Evolutionary conservation across 2,113 vertebrate species (phyloP).

Genomic region (Paracyprichromis sp.): DNA sequence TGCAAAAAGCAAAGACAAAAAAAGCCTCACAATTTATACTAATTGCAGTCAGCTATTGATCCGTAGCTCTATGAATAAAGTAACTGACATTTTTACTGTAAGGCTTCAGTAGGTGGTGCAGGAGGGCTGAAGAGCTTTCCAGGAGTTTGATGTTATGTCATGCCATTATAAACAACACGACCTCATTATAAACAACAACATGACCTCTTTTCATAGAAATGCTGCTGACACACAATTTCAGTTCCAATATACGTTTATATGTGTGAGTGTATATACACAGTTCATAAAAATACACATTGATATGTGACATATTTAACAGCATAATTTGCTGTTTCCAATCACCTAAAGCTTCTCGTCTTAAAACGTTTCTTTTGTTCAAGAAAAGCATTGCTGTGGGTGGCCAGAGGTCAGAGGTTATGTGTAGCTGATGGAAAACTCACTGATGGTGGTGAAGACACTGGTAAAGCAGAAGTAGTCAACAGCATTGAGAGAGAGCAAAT

Average conservation of each 20-base stretch:
- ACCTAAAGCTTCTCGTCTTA: background rate
- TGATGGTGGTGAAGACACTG: slow-evolving; percentile 82
- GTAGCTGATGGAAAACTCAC: slow-evolving; percentile 11
- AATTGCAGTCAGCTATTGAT: background rate
- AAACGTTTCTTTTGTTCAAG: background rate
- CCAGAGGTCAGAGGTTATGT: background rate
- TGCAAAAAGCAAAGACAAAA: slow-evolving; percentile 25
- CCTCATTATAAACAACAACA: background rate
- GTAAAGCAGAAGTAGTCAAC: slow-evolving; percentile 98
- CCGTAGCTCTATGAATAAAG: background rate
- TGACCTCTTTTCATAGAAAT: background rate
- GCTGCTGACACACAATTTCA: background rate
- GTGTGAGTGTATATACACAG: background rate
- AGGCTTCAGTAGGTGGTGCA: background rate
- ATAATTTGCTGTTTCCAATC: background rate
- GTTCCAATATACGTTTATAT: background rate
- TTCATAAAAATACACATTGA: background rate
- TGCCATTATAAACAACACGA: background rate
- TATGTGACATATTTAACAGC: background rate
- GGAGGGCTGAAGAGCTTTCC: background rate
- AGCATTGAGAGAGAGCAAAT: slow-evolving; percentile 88
- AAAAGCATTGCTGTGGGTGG: background rate
- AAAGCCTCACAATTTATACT: background rate
- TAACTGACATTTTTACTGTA: background rate
- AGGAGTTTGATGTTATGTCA: background rate